Percentiles rank a stretch among this genome's conserved stretches.
phyloP scores from a whole-genome alignment of 2,888 invertebrate species.

The Tipula lateralis region DNA sequence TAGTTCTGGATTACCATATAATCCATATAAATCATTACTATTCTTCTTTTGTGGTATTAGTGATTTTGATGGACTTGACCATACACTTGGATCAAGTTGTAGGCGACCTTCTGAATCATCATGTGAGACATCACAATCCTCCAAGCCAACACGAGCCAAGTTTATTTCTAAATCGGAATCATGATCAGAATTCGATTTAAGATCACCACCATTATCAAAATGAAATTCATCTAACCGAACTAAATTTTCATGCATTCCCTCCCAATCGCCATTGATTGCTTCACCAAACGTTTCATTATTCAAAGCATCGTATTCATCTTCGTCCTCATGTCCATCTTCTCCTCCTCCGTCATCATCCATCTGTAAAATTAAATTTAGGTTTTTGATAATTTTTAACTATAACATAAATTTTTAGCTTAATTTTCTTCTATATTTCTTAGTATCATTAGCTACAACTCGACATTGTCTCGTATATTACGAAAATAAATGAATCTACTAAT shows the following conservation, averaged over 20 bases:
- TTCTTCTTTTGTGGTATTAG: constrained; percentile 39
- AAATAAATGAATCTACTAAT: neutral
- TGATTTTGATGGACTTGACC: constrained; percentile 48
- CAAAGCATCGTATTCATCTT: constrained; percentile 84
- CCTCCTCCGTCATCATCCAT: constrained; percentile 46
- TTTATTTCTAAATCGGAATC: constrained; percentile 47
- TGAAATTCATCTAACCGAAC: constrained; percentile 54
- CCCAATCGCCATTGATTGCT: constrained; percentile 69
- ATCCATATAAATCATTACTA: constrained; percentile 28
- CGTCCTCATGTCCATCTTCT: constrained; percentile 62
- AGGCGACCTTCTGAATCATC: constrained; percentile 43
- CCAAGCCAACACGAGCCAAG: constrained; percentile 45
- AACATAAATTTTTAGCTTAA: neutral
- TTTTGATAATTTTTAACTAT: too few species aligned
- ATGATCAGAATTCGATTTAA: constrained; percentile 40
- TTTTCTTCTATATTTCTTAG: neutral
- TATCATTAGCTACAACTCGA: neutral
- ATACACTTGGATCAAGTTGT: constrained; percentile 50
- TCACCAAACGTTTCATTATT: constrained; percentile 91
- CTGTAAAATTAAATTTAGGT: constrained; percentile 35
- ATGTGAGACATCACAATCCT: constrained; percentile 45
- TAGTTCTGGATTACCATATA: constrained; percentile 39
- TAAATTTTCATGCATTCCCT: constrained; percentile 65
- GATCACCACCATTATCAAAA: constrained; percentile 40
- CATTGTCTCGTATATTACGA: neutral